phyloP scores from a whole-genome alignment of 2,113 vertebrate genomes.

The Ammodytes dubius region DNA sequence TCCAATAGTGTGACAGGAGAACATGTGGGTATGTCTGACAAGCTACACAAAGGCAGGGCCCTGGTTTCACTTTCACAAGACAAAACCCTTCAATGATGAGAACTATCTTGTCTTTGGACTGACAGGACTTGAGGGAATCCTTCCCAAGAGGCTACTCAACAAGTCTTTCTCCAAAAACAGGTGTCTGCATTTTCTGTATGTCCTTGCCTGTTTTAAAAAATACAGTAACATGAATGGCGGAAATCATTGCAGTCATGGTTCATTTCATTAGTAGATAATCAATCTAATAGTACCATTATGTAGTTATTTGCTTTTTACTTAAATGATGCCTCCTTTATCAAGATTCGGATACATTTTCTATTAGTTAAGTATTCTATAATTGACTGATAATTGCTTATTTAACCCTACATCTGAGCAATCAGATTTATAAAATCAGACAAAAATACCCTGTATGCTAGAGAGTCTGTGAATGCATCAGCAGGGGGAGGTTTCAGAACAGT shows the following conservation, averaged over 20 bases:
- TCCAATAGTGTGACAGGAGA: not conserved
- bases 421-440: not conserved
- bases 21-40: not conserved
- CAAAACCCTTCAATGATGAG: not conserved
- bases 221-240: not conserved
- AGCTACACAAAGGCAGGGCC: not conserved
- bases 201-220: not conserved
- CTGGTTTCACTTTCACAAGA: not conserved
- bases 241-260: not conserved
- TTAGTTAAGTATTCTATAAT: too few species aligned
- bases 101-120: not conserved
- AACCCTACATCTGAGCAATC: too few species aligned
- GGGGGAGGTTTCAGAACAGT: not conserved
- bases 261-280: not conserved
- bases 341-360: too few species aligned
- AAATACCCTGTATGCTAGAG: not conserved
- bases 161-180: not conserved
- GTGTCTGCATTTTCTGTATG: not conserved
- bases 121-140: not conserved
- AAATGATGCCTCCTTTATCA: too few species aligned
- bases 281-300: too few species aligned
- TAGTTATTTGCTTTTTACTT: too few species aligned
- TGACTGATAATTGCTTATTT: not conserved
- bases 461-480: constrained; percentile 5
- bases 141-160: not conserved